phyloP scores from a whole-genome alignment of 2,888 invertebrate species.

The Agrypnus murinus region DNA sequence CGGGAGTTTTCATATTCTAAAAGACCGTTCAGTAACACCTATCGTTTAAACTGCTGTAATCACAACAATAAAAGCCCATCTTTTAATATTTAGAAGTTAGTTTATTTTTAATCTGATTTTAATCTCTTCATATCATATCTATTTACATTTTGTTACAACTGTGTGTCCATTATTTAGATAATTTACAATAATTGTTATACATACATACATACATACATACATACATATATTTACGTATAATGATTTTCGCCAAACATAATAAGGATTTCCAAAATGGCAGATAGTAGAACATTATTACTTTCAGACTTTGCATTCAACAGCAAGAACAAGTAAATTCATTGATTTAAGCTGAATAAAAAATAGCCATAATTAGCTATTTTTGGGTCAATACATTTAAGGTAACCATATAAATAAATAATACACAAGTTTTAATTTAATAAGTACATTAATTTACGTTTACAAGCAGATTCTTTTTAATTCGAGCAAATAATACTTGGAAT shows the following conservation, averaged over 20 bases:
- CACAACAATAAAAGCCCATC: neutral
- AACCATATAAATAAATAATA: conserved; percentile 31
- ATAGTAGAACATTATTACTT: no score
- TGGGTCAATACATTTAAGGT: conserved; percentile 24
- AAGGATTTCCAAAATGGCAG: neutral
- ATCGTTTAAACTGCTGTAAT: no score
- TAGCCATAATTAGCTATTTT: neutral
- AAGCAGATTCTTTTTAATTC: conserved; percentile 26
- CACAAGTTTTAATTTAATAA: conserved; percentile 9
- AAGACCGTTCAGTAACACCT: no score
- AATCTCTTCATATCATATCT: conserved; percentile 13
- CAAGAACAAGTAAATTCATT: neutral
- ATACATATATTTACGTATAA: conserved; percentile 30
- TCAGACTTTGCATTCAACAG: no score
- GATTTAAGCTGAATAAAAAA: neutral
- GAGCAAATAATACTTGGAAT: conserved; percentile 25
- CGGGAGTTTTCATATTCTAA: no score
- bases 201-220: conserved; percentile 36
- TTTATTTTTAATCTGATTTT: conserved; percentile 26
- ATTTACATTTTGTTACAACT: conserved; percentile 42
- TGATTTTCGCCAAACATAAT: neutral
- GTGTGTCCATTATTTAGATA: conserved; percentile 31
- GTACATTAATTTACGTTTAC: conserved; percentile 20
- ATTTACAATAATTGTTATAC: conserved; percentile 41
- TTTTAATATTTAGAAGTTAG: conserved; percentile 14